Conservation (phyloP, 2,888 invertebrate genomes). For the Standfussiana lucernea region DNA sequence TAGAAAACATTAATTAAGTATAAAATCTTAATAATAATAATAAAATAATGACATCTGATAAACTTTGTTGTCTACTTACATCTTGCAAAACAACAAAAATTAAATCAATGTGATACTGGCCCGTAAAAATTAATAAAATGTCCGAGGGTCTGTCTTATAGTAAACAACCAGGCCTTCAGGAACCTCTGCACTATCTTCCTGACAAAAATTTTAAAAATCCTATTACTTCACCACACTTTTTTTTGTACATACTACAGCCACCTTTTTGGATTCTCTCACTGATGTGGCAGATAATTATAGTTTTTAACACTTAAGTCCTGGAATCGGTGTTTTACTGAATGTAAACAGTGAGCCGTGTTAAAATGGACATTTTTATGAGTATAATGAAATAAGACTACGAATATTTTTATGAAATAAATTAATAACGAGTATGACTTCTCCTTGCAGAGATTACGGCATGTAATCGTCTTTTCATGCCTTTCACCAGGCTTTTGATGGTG, state of each 20-base stretch:
- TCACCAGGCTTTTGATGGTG: too few species aligned
- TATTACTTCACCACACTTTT: neutral
- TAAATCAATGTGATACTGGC: neutral
- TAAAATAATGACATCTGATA: neutral
- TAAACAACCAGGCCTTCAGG: neutral
- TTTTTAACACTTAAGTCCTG: too few species aligned
- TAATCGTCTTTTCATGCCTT: too few species aligned
- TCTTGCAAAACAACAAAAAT: neutral
- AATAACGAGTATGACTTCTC: too few species aligned
- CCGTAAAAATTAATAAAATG: conserved; percentile 17
- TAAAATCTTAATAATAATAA: neutral
- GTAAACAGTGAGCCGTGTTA: too few species aligned
- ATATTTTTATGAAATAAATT: too few species aligned
- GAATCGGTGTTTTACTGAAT: too few species aligned
- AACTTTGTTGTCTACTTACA: neutral
- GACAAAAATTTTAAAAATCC: neutral
- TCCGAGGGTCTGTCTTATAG: conserved; percentile 3
- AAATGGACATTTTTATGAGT: too few species aligned
- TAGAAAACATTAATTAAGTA: neutral
- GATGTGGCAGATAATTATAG: neutral
- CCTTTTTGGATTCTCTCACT: neutral
- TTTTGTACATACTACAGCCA: too few species aligned
- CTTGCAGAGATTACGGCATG: too few species aligned
- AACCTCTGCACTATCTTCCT: neutral
- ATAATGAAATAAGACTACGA: too few species aligned